Base-by-base conservation (phyloP, 1,140 invertebrate species). In the Vollenhovia emeryi region DNA sequence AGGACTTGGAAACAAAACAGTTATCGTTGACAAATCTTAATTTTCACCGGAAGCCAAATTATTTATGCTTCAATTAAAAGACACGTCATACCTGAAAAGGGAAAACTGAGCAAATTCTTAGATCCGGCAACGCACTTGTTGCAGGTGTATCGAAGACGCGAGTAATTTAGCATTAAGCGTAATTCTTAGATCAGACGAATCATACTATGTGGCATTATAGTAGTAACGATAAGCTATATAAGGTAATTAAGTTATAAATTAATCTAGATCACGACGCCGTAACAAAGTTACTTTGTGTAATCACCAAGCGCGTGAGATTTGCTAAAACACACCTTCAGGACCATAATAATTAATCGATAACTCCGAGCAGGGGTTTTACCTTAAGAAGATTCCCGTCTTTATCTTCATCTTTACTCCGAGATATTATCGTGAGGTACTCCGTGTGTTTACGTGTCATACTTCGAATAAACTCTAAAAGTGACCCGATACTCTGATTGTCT, bases 181-280 rank as follows among this genome's bases (percentile, higher is more conserved):
- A 60, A 75, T 36, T 27, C 6, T 5, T 73, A 73, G 36, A 40
- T 45, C 40, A 24, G 33, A 79, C 15, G 62, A 82, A 82, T 82
- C 66, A 82, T 73, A 82, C 48, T 73, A 73, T 57, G 78, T 73
- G 78, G 78, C 78, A 82, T 82, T 82, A 73, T 73, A 73, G 2
- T 57, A 71, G n/a, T 73, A 82, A 73, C 18, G 1, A 82, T 82
- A 82, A 82, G 78, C 62, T 40, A 27, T 36, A 2, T 62, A 62
- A 62, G 60, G n/a, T 80, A 80, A 71, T 80, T 80, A 80, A n/a
- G n/a, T n/a, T n/a, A n/a, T n/a, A n/a, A n/a, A n/a, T n/a, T n/a
- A n/a, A n/a, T n/a, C n/a, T n/a, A n/a, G n/a, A n/a, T n/a, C n/a
- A n/a, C n/a, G n/a, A n/a, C n/a, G n/a, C n/a, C n/a, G n/a, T n/a